Percentiles rank a stretch among this genome's conserved stretches.
These are phyloP conservation scores for Thinocorus orbignyianus DNA, from an alignment of 2,113 vertebrate genomes.

Conservation along the genomic window DNA sequence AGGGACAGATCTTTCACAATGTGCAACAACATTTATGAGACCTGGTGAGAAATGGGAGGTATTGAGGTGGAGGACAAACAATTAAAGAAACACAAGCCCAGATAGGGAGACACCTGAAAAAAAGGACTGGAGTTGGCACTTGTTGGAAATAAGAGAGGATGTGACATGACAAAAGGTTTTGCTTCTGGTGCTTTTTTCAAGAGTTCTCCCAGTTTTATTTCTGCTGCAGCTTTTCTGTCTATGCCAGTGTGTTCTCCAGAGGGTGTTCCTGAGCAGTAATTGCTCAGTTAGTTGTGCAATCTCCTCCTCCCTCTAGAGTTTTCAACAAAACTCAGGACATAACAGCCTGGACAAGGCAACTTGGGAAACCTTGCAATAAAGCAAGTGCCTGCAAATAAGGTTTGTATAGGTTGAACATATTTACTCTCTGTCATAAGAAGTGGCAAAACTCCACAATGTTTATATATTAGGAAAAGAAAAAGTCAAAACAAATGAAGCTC, in stretches of 20 bases:
- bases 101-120: background rate
- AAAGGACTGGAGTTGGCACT: background rate
- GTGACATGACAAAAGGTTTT: background rate
- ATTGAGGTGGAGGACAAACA: fast-evolving
- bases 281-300: background rate
- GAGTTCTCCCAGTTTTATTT: background rate
- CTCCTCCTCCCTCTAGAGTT: background rate
- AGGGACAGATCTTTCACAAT: background rate
- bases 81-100: background rate
- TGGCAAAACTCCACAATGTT: background rate
- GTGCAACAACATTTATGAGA: background rate
- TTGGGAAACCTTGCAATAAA: background rate
- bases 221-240: background rate
- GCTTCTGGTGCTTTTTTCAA: background rate
- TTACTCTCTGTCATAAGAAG: background rate
- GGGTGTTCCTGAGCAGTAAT: background rate
- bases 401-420: background rate
- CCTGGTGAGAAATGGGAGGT: background rate
- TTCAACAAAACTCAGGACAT: background rate
- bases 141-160: background rate
- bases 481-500: background rate
- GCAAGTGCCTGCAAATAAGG: background rate
- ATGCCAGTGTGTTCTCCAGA: background rate
- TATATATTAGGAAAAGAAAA: background rate
- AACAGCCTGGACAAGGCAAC: background rate